These are phyloP conservation scores for Drosophila hamatofila DNA, from an alignment of 2,888 invertebrate species.

Conservation along the genomic window DNA sequence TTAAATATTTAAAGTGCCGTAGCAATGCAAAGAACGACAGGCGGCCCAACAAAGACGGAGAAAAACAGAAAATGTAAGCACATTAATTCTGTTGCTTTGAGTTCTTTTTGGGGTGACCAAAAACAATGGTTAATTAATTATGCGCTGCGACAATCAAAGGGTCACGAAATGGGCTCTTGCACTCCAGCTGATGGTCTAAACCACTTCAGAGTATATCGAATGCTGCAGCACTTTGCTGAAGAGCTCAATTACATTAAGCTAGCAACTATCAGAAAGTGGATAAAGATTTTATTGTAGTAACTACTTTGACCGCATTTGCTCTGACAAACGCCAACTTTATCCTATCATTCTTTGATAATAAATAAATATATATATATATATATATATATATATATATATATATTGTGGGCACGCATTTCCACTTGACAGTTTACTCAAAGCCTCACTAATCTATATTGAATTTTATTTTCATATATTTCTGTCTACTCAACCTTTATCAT, in stretches of 20 bases:
- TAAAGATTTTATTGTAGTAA: background rate
- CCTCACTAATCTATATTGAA: background rate
- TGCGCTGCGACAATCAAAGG: constrained; percentile 49
- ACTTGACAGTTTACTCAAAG: background rate
- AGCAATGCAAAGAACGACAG: constrained; percentile 28
- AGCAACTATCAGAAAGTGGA: background rate
- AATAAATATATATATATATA: no score
- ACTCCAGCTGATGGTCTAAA: constrained; percentile 26
- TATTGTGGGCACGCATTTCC: no score
- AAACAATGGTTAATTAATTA: constrained; percentile 70
- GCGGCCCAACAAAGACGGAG: background rate
- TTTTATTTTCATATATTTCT: background rate
- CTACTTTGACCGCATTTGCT: background rate
- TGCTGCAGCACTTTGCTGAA: background rate
- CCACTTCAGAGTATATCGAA: constrained; percentile 11
- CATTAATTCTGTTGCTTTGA: constrained; percentile 54
- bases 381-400: no score
- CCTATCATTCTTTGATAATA: background rate
- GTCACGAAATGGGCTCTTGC: constrained; percentile 50
- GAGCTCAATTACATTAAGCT: background rate
- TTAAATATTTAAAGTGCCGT: constrained; percentile 60
- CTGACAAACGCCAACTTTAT: background rate
- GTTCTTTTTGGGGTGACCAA: constrained; percentile 49
- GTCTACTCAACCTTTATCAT: background rate
- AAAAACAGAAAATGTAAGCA: constrained; percentile 29